phyloP scores from a whole-genome alignment of 2,797 vertebrate species.

The Ptychobarbus kaznakovi region DNA sequence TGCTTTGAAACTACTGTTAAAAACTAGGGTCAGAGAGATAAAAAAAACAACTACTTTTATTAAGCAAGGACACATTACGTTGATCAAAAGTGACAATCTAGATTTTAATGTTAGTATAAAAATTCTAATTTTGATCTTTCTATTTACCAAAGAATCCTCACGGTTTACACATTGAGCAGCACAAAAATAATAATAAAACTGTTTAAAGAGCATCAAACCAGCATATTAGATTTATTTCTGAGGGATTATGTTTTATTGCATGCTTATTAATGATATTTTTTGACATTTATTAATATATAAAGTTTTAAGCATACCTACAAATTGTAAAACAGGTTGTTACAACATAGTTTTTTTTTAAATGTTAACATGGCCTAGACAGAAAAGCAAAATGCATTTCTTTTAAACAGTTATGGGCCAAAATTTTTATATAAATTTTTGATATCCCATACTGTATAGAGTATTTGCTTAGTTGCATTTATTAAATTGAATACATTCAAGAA shows the following conservation, averaged over 20 bases:
- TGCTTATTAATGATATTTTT: background rate
- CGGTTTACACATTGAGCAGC: background rate
- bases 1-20: background rate
- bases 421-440: constrained; percentile 6
- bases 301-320: background rate
- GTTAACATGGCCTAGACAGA: background rate
- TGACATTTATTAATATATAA: background rate
- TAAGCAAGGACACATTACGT: background rate
- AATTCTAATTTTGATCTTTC: background rate
- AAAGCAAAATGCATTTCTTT: background rate
- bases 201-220: background rate
- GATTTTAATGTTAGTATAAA: background rate
- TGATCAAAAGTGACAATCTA: background rate
- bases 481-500: background rate
- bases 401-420: background rate
- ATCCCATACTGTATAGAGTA: background rate
- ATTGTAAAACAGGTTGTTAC: background rate
- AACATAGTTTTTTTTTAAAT: background rate
- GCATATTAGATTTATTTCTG: background rate
- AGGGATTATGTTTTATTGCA: background rate
- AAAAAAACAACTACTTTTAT: background rate
- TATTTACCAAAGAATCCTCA: background rate
- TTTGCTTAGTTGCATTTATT: background rate
- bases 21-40: too few species aligned
- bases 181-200: background rate